A percentile compares a stretch with the other conserved stretches of the same genome.
Evolutionary conservation across 1,140 invertebrate species (phyloP).

Genomic region (Drosophila willistoni): DNA sequence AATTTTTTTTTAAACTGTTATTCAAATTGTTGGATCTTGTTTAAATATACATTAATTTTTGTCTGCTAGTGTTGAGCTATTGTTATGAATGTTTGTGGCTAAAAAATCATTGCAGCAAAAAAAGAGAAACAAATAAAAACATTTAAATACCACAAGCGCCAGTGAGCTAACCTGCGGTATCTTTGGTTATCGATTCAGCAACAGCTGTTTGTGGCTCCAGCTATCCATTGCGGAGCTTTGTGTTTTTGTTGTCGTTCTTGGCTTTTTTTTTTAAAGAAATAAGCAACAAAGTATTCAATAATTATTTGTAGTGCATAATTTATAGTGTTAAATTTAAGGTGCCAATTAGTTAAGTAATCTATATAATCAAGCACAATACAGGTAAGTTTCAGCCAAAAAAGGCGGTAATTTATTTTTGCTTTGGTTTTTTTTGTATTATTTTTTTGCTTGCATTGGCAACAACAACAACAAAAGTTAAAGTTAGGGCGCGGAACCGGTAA

Average conservation of each 20-base stretch:
- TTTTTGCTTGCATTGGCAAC: conserved; percentile 2
- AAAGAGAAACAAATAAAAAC: too few species aligned
- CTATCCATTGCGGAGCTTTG: conserved; percentile 2
- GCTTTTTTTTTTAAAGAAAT: conserved; percentile 6
- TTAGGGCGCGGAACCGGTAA: conserved; percentile 12
- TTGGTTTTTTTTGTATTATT: not conserved
- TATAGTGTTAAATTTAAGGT: conserved; percentile 11
- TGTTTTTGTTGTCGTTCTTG: conserved; percentile 7
- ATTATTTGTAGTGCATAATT: conserved; percentile 6
- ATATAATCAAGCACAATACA: not conserved
- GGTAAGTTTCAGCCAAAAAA: not conserved
- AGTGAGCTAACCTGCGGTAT: not conserved
- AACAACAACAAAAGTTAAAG: conserved; percentile 6
- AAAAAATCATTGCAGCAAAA: too few species aligned
- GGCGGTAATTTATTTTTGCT: not conserved
- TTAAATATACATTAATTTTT: too few species aligned
- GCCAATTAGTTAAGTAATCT: conserved; percentile 4
- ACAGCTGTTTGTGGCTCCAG: not conserved
- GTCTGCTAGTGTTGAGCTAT: too few species aligned
- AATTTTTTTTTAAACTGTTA: too few species aligned
- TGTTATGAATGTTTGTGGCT: too few species aligned
- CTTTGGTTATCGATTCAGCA: not conserved
- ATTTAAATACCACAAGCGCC: not conserved
- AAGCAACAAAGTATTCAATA: conserved; percentile 2
- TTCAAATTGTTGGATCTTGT: too few species aligned